These are phyloP conservation scores for Chaetoderma sp. DNA, from an alignment of 2,888 invertebrate species.

Conservation along the genomic window DNA sequence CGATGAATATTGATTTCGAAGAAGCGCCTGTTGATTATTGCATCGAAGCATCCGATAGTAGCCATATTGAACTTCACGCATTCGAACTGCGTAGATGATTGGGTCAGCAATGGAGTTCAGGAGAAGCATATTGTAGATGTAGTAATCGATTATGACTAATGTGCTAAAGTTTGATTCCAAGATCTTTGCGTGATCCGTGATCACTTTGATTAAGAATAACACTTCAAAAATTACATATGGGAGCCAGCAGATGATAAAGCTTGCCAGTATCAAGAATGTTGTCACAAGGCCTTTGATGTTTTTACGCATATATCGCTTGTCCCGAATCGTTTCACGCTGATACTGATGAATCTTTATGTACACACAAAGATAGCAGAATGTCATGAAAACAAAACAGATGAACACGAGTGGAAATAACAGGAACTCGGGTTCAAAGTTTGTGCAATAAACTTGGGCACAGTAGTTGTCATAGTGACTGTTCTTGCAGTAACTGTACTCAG, in stretches of 20 bases:
- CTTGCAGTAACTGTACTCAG: slow-evolving; percentile 20
- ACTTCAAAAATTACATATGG: slow-evolving; percentile 50
- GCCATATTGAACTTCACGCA: slow-evolving; percentile 46
- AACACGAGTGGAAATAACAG: slow-evolving; percentile 48
- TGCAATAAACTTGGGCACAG: slow-evolving; percentile 52
- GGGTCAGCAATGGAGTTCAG: slow-evolving; percentile 52
- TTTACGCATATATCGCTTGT: slow-evolving; percentile 34
- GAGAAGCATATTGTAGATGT: slow-evolving; percentile 45
- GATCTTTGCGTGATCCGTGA: background rate
- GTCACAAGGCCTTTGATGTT: slow-evolving; percentile 54
- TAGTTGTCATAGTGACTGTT: slow-evolving; percentile 42
- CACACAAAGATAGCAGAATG: slow-evolving; percentile 49
- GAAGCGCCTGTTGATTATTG: no score
- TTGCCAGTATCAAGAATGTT: slow-evolving; percentile 54
- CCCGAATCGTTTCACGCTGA: background rate
- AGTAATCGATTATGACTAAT: slow-evolving; percentile 40
- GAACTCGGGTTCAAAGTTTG: slow-evolving; percentile 53
- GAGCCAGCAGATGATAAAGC: slow-evolving; percentile 55
- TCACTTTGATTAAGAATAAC: background rate
- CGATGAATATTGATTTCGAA: no score
- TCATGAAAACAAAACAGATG: slow-evolving; percentile 47
- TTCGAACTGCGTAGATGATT: slow-evolving; percentile 52
- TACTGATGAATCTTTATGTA: slow-evolving; percentile 29
- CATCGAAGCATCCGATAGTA: slow-evolving; percentile 36
- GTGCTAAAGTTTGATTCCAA: background rate